Conservation (phyloP, 1,140 invertebrate genomes). For the Drosophila ohnishii region DNA sequence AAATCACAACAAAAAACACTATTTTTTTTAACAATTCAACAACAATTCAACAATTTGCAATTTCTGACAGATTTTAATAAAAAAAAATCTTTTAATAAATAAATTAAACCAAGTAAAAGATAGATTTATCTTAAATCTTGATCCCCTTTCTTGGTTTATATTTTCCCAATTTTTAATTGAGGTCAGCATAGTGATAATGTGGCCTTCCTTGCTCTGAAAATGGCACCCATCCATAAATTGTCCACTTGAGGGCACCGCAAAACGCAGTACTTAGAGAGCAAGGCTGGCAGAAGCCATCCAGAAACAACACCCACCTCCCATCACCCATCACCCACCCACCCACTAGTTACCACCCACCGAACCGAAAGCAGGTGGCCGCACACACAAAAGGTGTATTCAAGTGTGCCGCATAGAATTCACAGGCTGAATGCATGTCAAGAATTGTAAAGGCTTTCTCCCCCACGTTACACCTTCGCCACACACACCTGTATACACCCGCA, state of each 20-base stretch:
- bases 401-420: constrained; percentile 64
- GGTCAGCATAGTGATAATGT: not conserved
- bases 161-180: not conserved
- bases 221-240: not conserved
- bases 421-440: constrained; percentile 68
- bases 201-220: not conserved
- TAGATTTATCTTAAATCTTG: too few relatives aligned
- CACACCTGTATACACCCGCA: not conserved
- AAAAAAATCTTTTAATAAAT: not conserved
- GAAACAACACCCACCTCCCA: constrained; percentile 7
- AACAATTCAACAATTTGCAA: too few relatives aligned
- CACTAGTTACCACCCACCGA: not conserved
- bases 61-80: too few relatives aligned
- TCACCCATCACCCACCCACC: not conserved
- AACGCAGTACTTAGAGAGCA: not conserved
- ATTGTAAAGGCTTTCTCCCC: constrained; percentile 60
- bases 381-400: constrained; percentile 56
- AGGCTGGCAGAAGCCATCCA: not conserved
- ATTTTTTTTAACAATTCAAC: too few relatives aligned
- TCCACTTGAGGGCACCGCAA: not conserved
- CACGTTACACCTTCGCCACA: constrained; percentile 17
- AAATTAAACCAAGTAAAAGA: not conserved
- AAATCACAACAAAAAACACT: too few relatives aligned
- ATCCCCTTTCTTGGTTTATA: not conserved
- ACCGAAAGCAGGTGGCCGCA: constrained; percentile 1